phyloP scores from a whole-genome alignment of 2,113 vertebrate species.

The Ptilonorhynchus violaceus region DNA sequence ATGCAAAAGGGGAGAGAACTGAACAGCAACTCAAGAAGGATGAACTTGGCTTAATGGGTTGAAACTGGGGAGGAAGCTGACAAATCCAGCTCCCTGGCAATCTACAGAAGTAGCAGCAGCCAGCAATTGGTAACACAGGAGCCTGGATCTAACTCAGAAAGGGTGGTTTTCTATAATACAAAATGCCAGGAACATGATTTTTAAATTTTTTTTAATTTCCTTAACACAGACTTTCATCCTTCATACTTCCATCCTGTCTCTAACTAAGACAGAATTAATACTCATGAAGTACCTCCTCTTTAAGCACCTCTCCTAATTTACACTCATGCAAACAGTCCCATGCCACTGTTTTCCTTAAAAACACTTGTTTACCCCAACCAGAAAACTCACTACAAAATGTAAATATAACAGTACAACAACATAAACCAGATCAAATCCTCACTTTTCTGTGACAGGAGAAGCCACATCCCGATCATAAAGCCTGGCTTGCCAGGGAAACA shows the following conservation, averaged over 20 bases:
- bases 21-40: neutral
- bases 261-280: neutral
- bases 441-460: conserved; percentile 88
- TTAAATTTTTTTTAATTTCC: neutral
- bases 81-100: neutral
- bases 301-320: neutral
- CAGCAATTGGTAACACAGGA: neutral
- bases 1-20: neutral
- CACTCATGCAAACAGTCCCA: neutral
- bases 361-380: neutral
- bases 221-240: neutral
- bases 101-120: neutral
- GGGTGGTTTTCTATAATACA: fast-evolving
- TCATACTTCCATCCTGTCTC: neutral
- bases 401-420: neutral
- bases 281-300: neutral
- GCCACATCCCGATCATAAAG: conserved; percentile 93
- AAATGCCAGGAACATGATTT: neutral
- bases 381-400: neutral
- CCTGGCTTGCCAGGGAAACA: conserved; percentile 98
- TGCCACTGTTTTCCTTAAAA: neutral
- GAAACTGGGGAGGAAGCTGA: neutral
- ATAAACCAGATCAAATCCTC: neutral
- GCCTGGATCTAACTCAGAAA: neutral
- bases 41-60: neutral